Conservation (phyloP, 2,797 vertebrate genomes). For the Pangasius mekongensis region DNA sequence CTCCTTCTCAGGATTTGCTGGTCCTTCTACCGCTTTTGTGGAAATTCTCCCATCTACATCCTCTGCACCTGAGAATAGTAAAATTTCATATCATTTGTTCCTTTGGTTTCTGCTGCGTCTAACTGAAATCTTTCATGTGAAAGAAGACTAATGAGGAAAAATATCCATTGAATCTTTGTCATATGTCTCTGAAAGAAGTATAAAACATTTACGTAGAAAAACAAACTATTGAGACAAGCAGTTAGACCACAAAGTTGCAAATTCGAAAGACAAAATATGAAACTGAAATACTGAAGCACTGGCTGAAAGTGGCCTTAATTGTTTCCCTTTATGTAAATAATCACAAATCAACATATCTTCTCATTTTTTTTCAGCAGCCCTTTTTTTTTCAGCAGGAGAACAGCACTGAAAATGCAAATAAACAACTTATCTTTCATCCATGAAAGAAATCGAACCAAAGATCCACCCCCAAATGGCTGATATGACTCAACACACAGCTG, state of each 20-base stretch:
- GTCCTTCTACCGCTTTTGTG: background rate
- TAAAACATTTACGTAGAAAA: background rate
- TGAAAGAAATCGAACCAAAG: background rate
- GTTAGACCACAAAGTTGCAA: background rate
- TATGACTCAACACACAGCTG: background rate
- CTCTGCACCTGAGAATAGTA: background rate
- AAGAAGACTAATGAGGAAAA: background rate
- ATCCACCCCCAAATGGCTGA: background rate
- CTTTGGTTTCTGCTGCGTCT: background rate
- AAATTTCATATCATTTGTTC: background rate
- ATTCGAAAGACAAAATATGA: background rate
- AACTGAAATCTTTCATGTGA: background rate
- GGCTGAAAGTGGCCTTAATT: background rate
- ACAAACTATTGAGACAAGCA: background rate
- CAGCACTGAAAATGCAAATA: background rate
- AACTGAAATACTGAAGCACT: background rate
- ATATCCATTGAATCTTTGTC: background rate
- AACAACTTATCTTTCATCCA: background rate
- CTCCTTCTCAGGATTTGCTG: background rate
- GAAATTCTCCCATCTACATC: background rate
- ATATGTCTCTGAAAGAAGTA: background rate
- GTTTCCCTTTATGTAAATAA: background rate
- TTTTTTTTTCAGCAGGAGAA: background rate
- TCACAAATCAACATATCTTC: background rate
- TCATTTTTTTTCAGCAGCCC: background rate